Percentiles rank a stretch among this genome's conserved stretches.
Evolutionary conservation across 2,113 vertebrate genomes (phyloP).

Genomic region (Varanus komodoensis): DNA sequence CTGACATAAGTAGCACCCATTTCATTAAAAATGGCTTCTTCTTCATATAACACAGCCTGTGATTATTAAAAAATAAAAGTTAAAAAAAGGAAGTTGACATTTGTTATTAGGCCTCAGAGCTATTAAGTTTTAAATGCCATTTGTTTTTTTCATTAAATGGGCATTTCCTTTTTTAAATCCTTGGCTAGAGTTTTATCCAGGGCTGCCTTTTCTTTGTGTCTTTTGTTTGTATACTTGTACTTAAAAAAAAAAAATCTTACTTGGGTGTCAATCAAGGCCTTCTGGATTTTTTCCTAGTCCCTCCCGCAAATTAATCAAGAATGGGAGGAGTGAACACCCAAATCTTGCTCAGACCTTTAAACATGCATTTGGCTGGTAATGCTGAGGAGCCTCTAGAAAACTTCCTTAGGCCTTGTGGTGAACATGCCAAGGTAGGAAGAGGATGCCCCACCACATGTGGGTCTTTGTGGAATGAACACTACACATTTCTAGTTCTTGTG

Average conservation of each 20-base stretch:
- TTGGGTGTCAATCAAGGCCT: background rate
- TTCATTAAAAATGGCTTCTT: slow-evolving; percentile 21
- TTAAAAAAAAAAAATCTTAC: background rate
- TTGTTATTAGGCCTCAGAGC: slow-evolving; percentile 54
- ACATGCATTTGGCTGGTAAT: too few relatives aligned
- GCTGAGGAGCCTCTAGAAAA: too few relatives aligned
- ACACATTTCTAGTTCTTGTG: too few relatives aligned
- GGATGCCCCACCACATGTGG: too few relatives aligned
- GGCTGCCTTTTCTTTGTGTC: background rate
- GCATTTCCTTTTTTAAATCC: slow-evolving; percentile 59
- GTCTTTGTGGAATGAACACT: too few relatives aligned
- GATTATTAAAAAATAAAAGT: slow-evolving; percentile 42
- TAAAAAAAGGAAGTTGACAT: slow-evolving; percentile 47
- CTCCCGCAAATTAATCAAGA: background rate
- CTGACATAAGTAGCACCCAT: background rate
- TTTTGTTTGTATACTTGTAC: background rate
- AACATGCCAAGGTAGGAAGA: too few relatives aligned
- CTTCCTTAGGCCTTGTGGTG: too few relatives aligned
- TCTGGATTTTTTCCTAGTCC: background rate
- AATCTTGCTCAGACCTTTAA: background rate
- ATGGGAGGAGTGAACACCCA: background rate
- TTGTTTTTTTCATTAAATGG: slow-evolving; percentile 70
- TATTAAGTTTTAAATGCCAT: slow-evolving; percentile 69
- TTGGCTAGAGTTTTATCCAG: slow-evolving; percentile 54
- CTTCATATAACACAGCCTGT: background rate